Base-by-base conservation (phyloP, 2,797 vertebrate species). In the Paedocypris micromegethes region DNA sequence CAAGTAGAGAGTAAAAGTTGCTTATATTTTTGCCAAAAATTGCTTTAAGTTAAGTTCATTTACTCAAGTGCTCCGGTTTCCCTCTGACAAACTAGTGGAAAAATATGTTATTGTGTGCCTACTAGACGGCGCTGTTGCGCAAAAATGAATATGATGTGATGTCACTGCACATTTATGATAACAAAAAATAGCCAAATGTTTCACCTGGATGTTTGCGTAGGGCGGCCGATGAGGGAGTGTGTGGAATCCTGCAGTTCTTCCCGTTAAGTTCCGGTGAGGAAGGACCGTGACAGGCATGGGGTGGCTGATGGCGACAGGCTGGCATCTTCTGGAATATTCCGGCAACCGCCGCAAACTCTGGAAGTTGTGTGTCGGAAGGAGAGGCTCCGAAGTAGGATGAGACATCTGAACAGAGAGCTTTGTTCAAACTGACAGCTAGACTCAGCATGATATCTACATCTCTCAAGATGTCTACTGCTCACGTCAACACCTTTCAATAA, bases 231-330 rank as follows among this genome's bases (percentile, higher is more conserved):
- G 91, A 48, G 92, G 75, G 9, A 72, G 70, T 46, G 87, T 88
- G 68, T 87, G 88, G 68, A 89, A 87, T 0, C 91, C 90, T 9
- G 87, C 83, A 0, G 85, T 79, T 67, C 90, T 86, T 44, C 46
- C 61, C n/a, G 73, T 1, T 72, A 70, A 64, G 3, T 86, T 79
- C 40, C 88, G 78, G 61, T 89, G 90, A 0, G 88, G 89, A 0
- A 79, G 87, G 53, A 65, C 55, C 2, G 78, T 58, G 49, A 77
- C 60, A 47, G 79, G 83, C 78, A 88, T 75, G 0, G 91, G 89
- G 75, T 85, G 84, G 64, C 91, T 92, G 78, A 94, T 92, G 84
- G 93, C 89, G 39, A 88, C 76, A 0, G 89, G 83, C 49, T 90
- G 91, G 65, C 90, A 90, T 0, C 86, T 90, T 3, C 87, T 88